Evolutionary conservation across 2,888 invertebrate genomes (phyloP), one percentile per base, ranked within the genome.

Genomic region (Diarsia mendica): DNA sequence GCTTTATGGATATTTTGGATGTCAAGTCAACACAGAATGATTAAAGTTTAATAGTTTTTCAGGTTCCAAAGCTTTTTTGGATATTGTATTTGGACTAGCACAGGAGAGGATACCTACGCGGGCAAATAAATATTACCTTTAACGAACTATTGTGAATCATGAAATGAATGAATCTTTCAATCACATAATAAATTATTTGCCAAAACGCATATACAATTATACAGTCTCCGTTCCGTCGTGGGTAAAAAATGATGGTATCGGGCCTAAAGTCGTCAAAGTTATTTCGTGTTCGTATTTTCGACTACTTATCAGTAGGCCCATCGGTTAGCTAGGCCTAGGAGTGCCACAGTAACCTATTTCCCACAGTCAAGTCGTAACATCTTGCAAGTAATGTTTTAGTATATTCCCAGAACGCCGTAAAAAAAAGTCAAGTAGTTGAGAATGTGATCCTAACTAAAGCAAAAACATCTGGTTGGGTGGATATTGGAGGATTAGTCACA

Each of bases 341-440:
- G 39, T 72, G 63, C 39, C 55, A 70, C 33, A 61, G 72, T 85
- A 69, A 78, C 85, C 83, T 55, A 72, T 44, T 83, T 83, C 85
- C 48, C 83, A 83, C 82, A 72, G 39, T 33, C 6, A 72, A 72
- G 33, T 51, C 60, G 53, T 58, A 83, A 79, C 84, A 82, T 75
- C 55, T 82, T 84, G 72, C 46, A 49, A 39, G 28, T 11, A 18
- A 53, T 63, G 58, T 58, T 71, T 66, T 49, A 51, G 51, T 64
- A 46, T 44, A 72, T 63, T 63, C 39, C 28, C 28, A 67, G 33
- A 63, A 15, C n/a, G 15, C 4, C n/a, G 55, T 72, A 33, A 44
- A 80, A 72, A 72, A 48, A 82, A 46, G 3, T 49, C 44, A 63
- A 80, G 53, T 28, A 66, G 44, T 46, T 58, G 4, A 4, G 46